phyloP scores from a whole-genome alignment of 2,797 vertebrate species.

The Silurus aristotelis region DNA sequence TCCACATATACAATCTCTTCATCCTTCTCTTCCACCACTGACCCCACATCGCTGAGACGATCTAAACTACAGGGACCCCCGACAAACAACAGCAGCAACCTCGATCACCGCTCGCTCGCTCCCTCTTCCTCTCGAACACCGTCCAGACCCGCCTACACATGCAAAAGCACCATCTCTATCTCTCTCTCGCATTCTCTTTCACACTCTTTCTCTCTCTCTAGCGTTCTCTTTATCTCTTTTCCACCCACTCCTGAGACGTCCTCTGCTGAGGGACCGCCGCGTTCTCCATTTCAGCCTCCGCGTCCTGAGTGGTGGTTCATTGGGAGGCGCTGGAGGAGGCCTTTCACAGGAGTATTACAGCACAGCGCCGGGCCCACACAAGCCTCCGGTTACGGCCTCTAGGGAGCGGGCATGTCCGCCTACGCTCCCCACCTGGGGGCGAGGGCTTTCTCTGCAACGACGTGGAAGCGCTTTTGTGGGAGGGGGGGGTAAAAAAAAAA shows the following conservation, averaged over 20 bases:
- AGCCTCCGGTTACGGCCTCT: constrained; percentile 78
- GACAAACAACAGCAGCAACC: constrained; percentile 40
- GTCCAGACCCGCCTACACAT: constrained; percentile 40
- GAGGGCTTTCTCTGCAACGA: constrained; percentile 73
- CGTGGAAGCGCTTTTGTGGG: constrained; percentile 68
- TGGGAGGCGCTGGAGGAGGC: constrained; percentile 76
- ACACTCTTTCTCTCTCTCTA: not conserved
- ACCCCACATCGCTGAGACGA: constrained; percentile 30
- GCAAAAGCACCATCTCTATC: constrained; percentile 13
- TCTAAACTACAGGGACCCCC: constrained; percentile 33
- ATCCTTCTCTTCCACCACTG: not conserved
- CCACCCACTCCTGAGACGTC: constrained; percentile 51
- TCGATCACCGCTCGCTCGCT: constrained; percentile 33
- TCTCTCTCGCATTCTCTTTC: not conserved
- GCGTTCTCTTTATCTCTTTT: constrained; percentile 25
- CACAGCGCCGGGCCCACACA: constrained; percentile 76
- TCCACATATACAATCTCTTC: not conserved
- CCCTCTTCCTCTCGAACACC: constrained; percentile 18
- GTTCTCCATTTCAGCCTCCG: constrained; percentile 71
- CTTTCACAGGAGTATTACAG: constrained; percentile 85
- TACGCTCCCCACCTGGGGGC: constrained; percentile 69
- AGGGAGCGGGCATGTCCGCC: constrained; percentile 74
- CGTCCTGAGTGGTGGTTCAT: constrained; percentile 75
- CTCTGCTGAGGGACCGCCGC: constrained; percentile 55
- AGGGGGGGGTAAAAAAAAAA: constrained; percentile 64